These are phyloP conservation scores for Pammene aurita DNA, from an alignment of 2,888 invertebrate genomes.

Conservation along the genomic window DNA sequence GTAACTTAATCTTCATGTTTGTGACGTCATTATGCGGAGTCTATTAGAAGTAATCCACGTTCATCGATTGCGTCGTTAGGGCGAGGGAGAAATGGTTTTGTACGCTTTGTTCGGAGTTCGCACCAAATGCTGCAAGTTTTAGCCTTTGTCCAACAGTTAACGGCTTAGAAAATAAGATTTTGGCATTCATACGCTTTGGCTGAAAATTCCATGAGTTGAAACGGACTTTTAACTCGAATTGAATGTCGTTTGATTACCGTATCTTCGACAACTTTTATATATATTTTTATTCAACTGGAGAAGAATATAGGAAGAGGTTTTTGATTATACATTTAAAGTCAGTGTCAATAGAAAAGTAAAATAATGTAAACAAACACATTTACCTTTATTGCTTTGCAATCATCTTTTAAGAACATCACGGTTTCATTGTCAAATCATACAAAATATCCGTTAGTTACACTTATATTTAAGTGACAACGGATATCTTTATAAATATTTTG, in stretches of 20 bases:
- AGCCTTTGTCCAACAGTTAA: conserved; percentile 21
- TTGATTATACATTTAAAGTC: too few species aligned
- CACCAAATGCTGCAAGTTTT: conserved; percentile 12
- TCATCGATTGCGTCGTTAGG: conserved; percentile 31
- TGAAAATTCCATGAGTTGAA: not conserved
- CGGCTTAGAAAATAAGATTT: conserved; percentile 1
- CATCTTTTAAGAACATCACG: too few species aligned
- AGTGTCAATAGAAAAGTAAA: too few species aligned
- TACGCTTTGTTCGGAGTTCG: conserved; percentile 14
- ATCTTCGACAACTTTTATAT: not conserved
- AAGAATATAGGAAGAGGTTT: not conserved
- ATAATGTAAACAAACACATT: too few species aligned
- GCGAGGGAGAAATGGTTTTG: conserved; percentile 20
- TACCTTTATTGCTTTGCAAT: too few species aligned
- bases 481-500: too few species aligned
- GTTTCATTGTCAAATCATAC: too few species aligned
- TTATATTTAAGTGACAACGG: too few species aligned
- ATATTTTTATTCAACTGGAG: not conserved
- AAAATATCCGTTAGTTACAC: too few species aligned
- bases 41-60: not conserved
- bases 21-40: not conserved
- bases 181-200: not conserved
- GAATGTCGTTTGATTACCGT: not conserved
- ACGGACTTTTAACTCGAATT: not conserved
- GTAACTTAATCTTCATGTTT: too few species aligned